Evolutionary conservation across 2,113 vertebrate genomes (phyloP).

Genomic region (Myodes glareolus): DNA sequence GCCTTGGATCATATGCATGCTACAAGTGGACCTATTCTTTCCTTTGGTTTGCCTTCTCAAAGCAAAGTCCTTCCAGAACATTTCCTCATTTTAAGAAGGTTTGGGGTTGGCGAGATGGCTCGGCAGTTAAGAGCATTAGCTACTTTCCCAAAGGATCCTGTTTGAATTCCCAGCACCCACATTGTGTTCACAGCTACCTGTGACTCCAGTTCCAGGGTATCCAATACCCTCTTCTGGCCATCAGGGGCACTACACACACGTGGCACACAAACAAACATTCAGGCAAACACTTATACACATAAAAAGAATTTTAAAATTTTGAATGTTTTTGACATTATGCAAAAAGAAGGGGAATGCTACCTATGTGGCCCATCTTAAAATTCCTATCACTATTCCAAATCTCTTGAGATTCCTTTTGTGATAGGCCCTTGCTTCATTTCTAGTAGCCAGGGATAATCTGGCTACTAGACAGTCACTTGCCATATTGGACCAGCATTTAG

Average conservation of each 20-base stretch:
- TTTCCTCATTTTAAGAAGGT: slow-evolving; percentile 13
- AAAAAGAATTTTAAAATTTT: not conserved
- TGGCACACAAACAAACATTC: not conserved
- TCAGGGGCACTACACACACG: rapidly evolving
- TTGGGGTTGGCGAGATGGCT: not conserved
- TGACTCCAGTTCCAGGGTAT: not conserved
- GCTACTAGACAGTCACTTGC: no score
- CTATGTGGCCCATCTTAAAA: not conserved
- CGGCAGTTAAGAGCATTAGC: not conserved
- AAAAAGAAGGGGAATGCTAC: not conserved
- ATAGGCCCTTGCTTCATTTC: not conserved
- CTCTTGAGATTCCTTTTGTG: not conserved
- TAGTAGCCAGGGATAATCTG: not conserved
- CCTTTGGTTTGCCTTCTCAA: not conserved
- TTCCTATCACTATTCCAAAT: not conserved
- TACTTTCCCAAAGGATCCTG: not conserved
- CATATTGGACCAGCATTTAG: not conserved
- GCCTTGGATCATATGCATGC: no score
- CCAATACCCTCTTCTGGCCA: not conserved
- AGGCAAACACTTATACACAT: not conserved
- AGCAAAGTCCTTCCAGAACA: not conserved
- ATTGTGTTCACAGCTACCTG: no score
- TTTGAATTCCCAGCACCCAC: not conserved
- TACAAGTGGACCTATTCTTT: not conserved
- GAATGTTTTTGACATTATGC: not conserved